These are phyloP conservation scores for Lydus trimaculatus DNA, from an alignment of 2,888 invertebrate species.

Conservation along the genomic window DNA sequence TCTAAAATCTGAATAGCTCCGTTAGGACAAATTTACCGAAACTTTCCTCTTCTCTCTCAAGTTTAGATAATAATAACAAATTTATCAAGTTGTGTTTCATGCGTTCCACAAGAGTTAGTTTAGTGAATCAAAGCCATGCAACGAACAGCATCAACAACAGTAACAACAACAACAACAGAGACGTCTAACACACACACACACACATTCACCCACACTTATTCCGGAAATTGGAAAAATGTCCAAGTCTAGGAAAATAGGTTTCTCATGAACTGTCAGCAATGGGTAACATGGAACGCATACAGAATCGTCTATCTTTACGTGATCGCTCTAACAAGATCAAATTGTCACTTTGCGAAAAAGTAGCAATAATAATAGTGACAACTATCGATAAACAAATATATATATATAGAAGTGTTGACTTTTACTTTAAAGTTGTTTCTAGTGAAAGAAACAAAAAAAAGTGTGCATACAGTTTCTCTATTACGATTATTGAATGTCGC, in stretches of 20 bases:
- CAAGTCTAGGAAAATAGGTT: constrained; percentile 5
- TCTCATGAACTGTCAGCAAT: constrained; percentile 7
- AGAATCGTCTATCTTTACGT: constrained; percentile 1
- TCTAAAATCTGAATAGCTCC: background rate
- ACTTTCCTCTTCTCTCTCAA: background rate
- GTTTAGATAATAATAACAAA: background rate
- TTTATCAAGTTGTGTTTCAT: background rate
- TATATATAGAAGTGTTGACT: background rate
- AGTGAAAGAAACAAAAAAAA: background rate
- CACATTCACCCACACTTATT: background rate
- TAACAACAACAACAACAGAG: background rate
- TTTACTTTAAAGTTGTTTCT: background rate
- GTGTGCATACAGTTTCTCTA: background rate
- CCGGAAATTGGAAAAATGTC: constrained; percentile 8
- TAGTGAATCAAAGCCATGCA: background rate
- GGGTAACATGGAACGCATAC: background rate
- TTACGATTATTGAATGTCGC: background rate
- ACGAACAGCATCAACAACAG: background rate
- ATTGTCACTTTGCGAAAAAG: background rate
- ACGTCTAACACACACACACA: background rate
- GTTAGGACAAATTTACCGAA: no score
- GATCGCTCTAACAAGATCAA: constrained; percentile 6
- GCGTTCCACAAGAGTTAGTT: background rate
- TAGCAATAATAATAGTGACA: background rate
- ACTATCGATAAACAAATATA: background rate